These are phyloP conservation scores for Mustela erminea DNA, from an alignment of 2,797 vertebrate species.

Conservation along the genomic window DNA sequence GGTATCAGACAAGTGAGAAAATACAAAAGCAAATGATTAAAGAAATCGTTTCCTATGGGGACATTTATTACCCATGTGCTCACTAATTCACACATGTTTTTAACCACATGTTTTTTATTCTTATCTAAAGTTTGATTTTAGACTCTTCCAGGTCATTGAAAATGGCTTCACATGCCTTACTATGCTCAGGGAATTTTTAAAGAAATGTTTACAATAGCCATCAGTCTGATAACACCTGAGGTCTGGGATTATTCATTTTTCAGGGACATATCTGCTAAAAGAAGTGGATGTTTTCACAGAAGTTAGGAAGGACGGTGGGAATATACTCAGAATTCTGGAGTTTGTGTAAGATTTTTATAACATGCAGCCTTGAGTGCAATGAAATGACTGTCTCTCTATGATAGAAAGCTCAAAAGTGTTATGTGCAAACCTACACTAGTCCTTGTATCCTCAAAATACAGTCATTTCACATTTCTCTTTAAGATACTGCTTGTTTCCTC, in stretches of 20 bases:
- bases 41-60: neutral
- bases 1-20: neutral
- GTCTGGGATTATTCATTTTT: neutral
- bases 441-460: constrained; percentile 17
- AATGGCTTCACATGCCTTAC: neutral
- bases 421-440: neutral
- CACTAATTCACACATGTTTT: neutral
- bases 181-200: neutral
- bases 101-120: neutral
- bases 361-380: neutral
- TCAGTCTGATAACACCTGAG: neutral
- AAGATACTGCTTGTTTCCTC: constrained; percentile 36
- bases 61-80: neutral
- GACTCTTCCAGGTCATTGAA: neutral
- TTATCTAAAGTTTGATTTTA: neutral
- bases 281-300: neutral
- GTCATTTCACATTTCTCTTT: constrained; percentile 37
- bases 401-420: neutral
- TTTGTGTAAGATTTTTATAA: neutral
- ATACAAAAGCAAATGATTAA: neutral
- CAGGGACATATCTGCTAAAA: neutral
- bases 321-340: neutral
- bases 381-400: neutral
- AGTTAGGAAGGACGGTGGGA: neutral
- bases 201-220: neutral